Conservation (phyloP, 2,888 invertebrate genomes). For the Hymenopus coronatus region DNA sequence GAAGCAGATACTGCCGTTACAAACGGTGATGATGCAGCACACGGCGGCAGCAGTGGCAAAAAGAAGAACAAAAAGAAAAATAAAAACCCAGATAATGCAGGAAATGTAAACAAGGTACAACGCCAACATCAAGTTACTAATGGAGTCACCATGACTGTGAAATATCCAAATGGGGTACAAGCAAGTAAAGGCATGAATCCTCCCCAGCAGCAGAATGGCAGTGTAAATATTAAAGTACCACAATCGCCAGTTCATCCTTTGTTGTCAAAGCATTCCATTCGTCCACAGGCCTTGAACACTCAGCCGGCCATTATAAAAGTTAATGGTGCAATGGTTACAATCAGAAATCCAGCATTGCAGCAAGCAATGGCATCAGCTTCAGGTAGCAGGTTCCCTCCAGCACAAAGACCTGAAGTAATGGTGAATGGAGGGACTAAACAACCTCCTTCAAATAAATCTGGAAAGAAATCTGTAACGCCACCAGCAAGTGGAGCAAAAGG, state of each 20-base stretch:
- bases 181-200: not conserved
- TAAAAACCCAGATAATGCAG: conserved; percentile 38
- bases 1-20: conserved; percentile 42
- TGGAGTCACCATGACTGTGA: not conserved
- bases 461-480: conserved; percentile 46
- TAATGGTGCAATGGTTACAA: conserved; percentile 77
- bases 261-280: not conserved
- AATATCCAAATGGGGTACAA: conserved; percentile 12
- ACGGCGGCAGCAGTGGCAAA: conserved; percentile 56
- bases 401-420: conserved; percentile 41
- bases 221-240: not conserved
- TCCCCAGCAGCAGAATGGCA: conserved; percentile 17
- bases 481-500: conserved; percentile 39
- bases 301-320: conserved; percentile 62
- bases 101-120: conserved; percentile 31
- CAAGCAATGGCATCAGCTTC: conserved; percentile 45
- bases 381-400: conserved; percentile 42
- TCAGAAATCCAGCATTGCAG: conserved; percentile 68
- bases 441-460: conserved; percentile 38
- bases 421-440: conserved; percentile 42
- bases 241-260: not conserved
- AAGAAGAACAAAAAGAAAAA: conserved; percentile 50
- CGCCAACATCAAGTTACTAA: conserved; percentile 17
- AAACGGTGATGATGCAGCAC: conserved; percentile 29
- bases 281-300: not conserved